Conservation (phyloP, 2,113 vertebrate genomes). For the Ceuthmochares aereus region DNA sequence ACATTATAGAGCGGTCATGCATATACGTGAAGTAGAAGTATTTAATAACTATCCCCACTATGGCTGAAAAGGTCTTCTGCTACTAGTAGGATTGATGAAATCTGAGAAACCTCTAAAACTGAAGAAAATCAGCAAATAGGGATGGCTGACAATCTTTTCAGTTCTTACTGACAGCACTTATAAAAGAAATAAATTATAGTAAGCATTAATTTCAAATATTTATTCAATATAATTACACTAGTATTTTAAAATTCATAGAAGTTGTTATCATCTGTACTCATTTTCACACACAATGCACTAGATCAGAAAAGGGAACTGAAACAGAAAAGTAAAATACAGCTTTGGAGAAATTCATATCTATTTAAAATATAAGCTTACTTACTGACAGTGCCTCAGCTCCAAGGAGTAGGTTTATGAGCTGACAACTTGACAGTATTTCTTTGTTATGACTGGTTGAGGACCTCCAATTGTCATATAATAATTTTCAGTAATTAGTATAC, state of each 20-base stretch:
- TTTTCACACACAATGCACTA: neutral
- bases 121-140: neutral
- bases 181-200: neutral
- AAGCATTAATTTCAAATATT: neutral
- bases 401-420: conserved; percentile 38
- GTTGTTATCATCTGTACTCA: neutral
- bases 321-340: neutral
- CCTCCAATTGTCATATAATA: conserved; percentile 64
- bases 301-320: neutral
- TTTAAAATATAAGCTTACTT: conserved; percentile 35
- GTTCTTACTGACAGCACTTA: neutral
- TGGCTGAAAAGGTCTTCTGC: neutral
- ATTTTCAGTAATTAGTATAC: conserved; percentile 71
- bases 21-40: neutral
- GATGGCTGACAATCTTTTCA: neutral
- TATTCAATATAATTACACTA: neutral
- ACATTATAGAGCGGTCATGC: neutral
- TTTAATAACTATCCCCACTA: neutral
- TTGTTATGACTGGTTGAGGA: conserved; percentile 56
- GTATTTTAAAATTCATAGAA: neutral
- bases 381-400: neutral
- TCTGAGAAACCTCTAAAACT: neutral
- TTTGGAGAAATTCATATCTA: neutral
- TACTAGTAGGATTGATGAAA: neutral
- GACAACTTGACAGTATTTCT: conserved; percentile 66